phyloP scores from a whole-genome alignment of 92 coral and sea anemone species.

The Parazoanthus atlanticus region DNA sequence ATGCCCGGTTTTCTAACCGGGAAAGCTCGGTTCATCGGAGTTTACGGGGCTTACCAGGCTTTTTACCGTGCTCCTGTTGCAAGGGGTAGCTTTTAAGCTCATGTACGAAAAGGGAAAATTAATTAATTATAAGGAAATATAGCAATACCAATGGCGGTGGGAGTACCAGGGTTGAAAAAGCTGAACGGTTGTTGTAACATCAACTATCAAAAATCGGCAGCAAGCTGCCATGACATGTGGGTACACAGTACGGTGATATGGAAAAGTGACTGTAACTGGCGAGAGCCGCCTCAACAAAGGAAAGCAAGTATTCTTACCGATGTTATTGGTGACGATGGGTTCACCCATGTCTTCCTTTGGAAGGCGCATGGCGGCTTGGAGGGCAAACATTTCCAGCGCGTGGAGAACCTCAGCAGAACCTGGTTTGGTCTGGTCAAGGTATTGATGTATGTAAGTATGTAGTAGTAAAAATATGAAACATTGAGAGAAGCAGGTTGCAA shows the following conservation, averaged over 20 bases:
- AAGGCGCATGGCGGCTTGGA: conserved; percentile 87
- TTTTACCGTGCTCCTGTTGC: no score
- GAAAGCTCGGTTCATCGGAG: no score
- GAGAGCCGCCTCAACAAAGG: neutral
- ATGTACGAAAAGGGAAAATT: no score
- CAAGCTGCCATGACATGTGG: neutral
- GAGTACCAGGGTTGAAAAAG: no score
- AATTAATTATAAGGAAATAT: no score
- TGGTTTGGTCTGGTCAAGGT: conserved; percentile 57
- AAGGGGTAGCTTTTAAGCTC: no score
- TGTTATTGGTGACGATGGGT: conserved; percentile 85
- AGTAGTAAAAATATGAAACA: neutral
- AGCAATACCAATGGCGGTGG: no score
- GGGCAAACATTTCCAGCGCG: conserved; percentile 88
- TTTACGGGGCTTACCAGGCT: no score
- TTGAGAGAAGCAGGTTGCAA: neutral
- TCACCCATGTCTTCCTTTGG: conserved; percentile 75
- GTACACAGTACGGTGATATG: neutral
- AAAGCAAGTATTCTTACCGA: conserved; percentile 57
- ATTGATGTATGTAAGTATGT: neutral
- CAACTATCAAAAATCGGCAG: no score
- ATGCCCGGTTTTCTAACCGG: no score
- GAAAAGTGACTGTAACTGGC: neutral
- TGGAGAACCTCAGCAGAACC: conserved; percentile 95
- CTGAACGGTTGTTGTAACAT: no score